These are phyloP conservation scores for Heliangelus exortis DNA, from an alignment of 2,797 vertebrate species.

Conservation along the genomic window DNA sequence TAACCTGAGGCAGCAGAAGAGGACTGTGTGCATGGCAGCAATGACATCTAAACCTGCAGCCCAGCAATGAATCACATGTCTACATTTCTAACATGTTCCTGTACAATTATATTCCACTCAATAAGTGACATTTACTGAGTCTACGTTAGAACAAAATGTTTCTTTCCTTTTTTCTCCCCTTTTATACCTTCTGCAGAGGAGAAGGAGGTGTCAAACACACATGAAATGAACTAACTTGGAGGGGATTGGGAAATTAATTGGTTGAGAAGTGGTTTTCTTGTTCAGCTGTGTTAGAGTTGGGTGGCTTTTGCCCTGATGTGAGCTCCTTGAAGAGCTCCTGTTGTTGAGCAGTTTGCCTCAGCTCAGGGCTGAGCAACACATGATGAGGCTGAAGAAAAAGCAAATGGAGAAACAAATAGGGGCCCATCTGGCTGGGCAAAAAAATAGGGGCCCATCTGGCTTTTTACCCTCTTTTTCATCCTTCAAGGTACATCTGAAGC, in stretches of 20 bases:
- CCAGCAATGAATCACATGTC: neutral
- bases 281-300: neutral
- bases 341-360: rapidly evolving
- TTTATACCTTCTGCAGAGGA: slow-evolving; percentile 3
- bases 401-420: neutral
- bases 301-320: neutral
- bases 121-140: neutral
- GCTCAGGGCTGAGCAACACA: neutral
- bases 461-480: neutral
- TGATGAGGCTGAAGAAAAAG: neutral
- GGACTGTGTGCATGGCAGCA: neutral
- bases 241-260: neutral
- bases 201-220: neutral
- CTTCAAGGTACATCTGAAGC: neutral
- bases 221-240: neutral
- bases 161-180: neutral
- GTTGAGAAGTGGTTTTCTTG: neutral
- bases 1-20: neutral
- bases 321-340: neutral
- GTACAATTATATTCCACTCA: neutral
- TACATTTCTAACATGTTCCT: neutral
- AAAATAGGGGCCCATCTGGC: neutral
- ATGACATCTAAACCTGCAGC: neutral
- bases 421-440: neutral
- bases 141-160: neutral